Conservation (phyloP, 2,113 vertebrate species). For the Salvelinus sp. region DNA sequence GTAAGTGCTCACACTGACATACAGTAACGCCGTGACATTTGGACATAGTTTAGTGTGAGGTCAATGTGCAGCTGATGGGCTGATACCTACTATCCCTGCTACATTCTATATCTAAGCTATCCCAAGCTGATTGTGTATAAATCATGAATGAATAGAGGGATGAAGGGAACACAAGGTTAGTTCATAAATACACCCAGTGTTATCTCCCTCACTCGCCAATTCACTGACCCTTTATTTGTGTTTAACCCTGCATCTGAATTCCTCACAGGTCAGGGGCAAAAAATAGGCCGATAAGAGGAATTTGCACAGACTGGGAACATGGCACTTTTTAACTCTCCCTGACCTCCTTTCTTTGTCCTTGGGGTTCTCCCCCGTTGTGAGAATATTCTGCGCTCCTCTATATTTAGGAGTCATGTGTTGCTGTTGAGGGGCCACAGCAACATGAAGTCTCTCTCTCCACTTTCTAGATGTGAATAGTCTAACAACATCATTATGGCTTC, state of each 20-base stretch:
- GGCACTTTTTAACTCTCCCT: constrained; percentile 1
- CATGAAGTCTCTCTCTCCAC: background rate
- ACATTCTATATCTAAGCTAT: background rate
- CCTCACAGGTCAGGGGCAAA: constrained; percentile 32
- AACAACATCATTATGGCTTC: constrained; percentile 9
- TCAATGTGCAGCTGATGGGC: constrained; percentile 13
- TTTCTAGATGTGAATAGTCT: background rate
- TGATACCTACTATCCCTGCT: constrained; percentile 17
- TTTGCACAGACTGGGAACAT: constrained; percentile 13
- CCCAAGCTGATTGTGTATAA: background rate
- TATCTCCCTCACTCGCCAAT: constrained; percentile 7
- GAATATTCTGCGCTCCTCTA: constrained; percentile 22
- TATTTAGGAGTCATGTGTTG: constrained; percentile 16
- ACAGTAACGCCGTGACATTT: background rate
- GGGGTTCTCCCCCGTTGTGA: background rate
- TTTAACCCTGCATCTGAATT: constrained; percentile 18
- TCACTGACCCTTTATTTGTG: constrained; percentile 13
- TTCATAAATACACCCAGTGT: constrained; percentile 12
- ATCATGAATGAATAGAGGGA: constrained; percentile 6
- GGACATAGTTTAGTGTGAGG: background rate
- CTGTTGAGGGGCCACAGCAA: background rate
- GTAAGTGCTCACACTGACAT: constrained; percentile 59
- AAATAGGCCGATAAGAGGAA: constrained; percentile 32
- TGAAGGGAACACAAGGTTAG: background rate
- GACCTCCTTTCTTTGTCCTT: constrained; percentile 17